Conservation (phyloP, 2,797 vertebrate genomes). For the Decapterus maruadsi region DNA sequence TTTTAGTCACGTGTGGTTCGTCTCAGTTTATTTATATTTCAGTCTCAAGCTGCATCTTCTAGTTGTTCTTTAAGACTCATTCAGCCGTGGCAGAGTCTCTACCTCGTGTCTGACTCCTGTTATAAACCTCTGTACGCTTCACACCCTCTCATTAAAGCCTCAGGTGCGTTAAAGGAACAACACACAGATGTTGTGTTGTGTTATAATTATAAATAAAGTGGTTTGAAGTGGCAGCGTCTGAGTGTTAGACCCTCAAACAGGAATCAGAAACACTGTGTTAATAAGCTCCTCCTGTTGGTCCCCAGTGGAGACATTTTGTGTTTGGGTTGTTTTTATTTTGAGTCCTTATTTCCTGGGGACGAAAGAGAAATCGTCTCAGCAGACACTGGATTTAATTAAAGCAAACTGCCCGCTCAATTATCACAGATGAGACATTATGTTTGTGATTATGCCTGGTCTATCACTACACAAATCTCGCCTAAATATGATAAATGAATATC, state of each 20-base stretch:
- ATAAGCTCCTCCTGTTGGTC: no score
- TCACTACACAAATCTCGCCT: not conserved
- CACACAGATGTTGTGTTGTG: not conserved
- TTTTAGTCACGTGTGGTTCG: no score
- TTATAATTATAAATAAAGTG: not conserved
- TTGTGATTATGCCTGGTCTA: not conserved
- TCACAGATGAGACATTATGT: not conserved
- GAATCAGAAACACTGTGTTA: not conserved
- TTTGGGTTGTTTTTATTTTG: not conserved
- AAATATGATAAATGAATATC: not conserved
- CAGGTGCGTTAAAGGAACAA: not conserved
- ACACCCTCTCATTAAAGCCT: not conserved
- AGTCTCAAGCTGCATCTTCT: not conserved
- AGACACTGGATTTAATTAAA: constrained; percentile 21
- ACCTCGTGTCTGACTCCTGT: not conserved
- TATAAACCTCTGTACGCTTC: not conserved
- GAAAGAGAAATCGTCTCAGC: not conserved
- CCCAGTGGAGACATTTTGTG: no score
- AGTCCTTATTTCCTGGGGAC: constrained; percentile 10
- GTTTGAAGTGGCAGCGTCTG: not conserved
- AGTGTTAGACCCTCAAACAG: not conserved
- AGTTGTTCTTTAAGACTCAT: not conserved
- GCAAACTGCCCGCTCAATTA: constrained; percentile 6
- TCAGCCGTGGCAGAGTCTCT: not conserved
- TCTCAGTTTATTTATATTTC: not conserved